phyloP scores from a whole-genome alignment of 2,888 invertebrate genomes.

The Drosophila formosana region DNA sequence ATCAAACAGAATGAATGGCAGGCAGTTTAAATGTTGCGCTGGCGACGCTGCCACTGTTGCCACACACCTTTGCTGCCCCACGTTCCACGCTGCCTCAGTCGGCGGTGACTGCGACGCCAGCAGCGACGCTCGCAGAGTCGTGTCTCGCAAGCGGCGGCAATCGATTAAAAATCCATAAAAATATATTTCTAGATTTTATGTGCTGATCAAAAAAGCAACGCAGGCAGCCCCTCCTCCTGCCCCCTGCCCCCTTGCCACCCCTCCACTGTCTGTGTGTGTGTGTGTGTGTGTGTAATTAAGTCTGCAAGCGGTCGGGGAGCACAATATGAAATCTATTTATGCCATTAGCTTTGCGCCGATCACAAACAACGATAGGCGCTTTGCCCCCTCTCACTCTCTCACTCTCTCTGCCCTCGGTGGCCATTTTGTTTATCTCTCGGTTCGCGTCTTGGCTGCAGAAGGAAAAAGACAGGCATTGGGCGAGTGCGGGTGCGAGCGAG shows the following conservation, averaged over 20 bases:
- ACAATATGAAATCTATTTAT: slow-evolving; percentile 79
- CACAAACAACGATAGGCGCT: slow-evolving; percentile 55
- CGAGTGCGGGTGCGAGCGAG: slow-evolving; percentile 4
- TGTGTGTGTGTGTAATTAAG: slow-evolving; percentile 69
- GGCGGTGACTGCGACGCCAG: slow-evolving; percentile 17
- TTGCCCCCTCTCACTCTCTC: no score
- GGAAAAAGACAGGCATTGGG: not conserved
- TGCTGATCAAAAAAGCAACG: slow-evolving; percentile 69
- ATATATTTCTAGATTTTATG: slow-evolving; percentile 82
- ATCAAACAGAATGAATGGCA: slow-evolving; percentile 62
- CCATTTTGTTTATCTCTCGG: slow-evolving; percentile 59
- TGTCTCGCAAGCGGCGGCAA: slow-evolving; percentile 67
- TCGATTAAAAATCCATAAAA: slow-evolving; percentile 83
- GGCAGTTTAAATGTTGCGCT: slow-evolving; percentile 37
- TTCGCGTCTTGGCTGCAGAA: slow-evolving; percentile 26
- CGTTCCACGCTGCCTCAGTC: not conserved
- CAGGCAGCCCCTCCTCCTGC: slow-evolving; percentile 15
- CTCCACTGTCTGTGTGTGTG: slow-evolving; percentile 15
- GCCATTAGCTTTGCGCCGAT: slow-evolving; percentile 79
- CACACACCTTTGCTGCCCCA: slow-evolving; percentile 23
- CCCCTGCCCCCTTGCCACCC: not conserved
- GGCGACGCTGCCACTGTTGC: slow-evolving; percentile 1
- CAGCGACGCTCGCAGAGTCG: slow-evolving; percentile 20
- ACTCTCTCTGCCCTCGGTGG: slow-evolving; percentile 14
- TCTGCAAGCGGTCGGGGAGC: slow-evolving; percentile 30